Evolutionary conservation across 2,888 invertebrate species (phyloP).

Genomic region (Noctuana brunneofusca): DNA sequence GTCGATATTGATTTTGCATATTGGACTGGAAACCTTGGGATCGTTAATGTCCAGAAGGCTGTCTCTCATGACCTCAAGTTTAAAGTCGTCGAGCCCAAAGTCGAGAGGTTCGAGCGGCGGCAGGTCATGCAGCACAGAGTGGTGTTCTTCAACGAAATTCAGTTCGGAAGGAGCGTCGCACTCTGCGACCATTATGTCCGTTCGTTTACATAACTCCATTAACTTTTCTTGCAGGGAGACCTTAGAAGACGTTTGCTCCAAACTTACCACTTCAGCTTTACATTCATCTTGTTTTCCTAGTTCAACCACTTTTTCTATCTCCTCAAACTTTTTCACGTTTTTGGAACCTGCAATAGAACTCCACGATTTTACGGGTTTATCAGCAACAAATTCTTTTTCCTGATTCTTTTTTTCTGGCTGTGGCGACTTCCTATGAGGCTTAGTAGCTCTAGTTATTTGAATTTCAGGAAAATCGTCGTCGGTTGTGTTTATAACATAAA

Average conservation of each 20-base stretch:
- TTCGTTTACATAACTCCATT: constrained; percentile 71
- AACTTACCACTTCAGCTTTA: constrained; percentile 33
- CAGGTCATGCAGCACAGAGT: constrained; percentile 62
- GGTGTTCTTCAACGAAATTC: constrained; percentile 76
- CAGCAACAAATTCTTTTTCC: constrained; percentile 46
- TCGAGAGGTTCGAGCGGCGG: constrained; percentile 70
- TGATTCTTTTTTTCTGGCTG: constrained; percentile 50
- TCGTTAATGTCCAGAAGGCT: constrained; percentile 69
- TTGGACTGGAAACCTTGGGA: constrained; percentile 63
- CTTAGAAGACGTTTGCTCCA: constrained; percentile 40
- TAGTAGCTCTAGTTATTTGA: constrained; percentile 68
- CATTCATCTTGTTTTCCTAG: constrained; percentile 38
- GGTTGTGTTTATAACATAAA: constrained; percentile 74
- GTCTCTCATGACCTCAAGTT: constrained; percentile 74
- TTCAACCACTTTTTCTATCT: constrained; percentile 38
- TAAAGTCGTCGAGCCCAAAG: constrained; percentile 73
- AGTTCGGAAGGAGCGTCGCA: constrained; percentile 73
- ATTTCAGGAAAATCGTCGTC: constrained; percentile 76
- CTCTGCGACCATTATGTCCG: constrained; percentile 76
- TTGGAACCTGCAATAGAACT: constrained; percentile 78
- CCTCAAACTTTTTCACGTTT: constrained; percentile 51
- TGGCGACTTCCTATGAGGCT: constrained; percentile 65
- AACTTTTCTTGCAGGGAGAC: constrained; percentile 71
- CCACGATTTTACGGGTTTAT: constrained; percentile 76
- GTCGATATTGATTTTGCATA: constrained; percentile 76